Conservation (phyloP, 2,797 vertebrate species). For the Galago senegalensis region DNA sequence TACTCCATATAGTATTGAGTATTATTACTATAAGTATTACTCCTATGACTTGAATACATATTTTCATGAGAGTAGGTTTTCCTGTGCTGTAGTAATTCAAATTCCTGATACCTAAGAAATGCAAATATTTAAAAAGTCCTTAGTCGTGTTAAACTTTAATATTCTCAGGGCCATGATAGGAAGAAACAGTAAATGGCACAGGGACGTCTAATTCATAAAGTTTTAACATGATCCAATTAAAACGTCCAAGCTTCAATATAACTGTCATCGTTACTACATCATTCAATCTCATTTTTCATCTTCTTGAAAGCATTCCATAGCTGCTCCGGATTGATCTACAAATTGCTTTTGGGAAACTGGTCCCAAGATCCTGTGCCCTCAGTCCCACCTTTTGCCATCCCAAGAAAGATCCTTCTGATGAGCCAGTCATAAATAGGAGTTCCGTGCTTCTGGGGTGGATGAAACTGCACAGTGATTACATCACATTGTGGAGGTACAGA, state of each 20-base stretch:
- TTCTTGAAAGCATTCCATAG: slow-evolving; percentile 39
- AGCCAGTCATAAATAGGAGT: neutral
- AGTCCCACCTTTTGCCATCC: neutral
- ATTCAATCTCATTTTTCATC: slow-evolving; percentile 44
- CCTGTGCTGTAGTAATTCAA: neutral
- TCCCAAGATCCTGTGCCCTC: neutral
- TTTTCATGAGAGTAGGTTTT: neutral
- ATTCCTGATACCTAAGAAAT: neutral
- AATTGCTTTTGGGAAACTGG: slow-evolving; percentile 59
- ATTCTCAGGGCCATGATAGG: neutral
- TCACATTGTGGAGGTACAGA: neutral
- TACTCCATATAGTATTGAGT: too few relatives aligned
- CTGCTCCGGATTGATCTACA: slow-evolving; percentile 14
- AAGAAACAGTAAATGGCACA: neutral
- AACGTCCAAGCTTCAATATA: slow-evolving; percentile 26
- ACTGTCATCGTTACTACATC: slow-evolving; percentile 16
- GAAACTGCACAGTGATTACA: neutral
- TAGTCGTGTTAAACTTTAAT: slow-evolving; percentile 40
- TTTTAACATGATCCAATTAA: slow-evolving; percentile 63
- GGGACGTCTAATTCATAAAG: neutral
- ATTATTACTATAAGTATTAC: too few relatives aligned
- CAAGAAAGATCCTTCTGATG: neutral
- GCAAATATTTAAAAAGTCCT: slow-evolving; percentile 15
- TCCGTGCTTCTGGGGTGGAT: neutral
- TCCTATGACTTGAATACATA: neutral